Conservation (phyloP, 2,113 vertebrate species). For the Rhinolophus sinicus region DNA sequence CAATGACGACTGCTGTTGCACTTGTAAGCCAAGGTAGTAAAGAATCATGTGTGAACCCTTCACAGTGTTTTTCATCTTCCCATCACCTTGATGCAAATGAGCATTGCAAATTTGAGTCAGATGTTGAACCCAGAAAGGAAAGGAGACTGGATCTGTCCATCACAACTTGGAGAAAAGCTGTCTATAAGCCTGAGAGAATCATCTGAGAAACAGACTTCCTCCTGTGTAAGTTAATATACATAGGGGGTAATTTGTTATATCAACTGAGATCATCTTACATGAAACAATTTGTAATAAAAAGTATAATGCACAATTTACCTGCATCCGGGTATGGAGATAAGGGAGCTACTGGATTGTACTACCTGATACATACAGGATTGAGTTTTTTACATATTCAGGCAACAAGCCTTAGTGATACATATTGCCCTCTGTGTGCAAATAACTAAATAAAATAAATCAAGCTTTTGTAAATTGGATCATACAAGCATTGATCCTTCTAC, state of each 20-base stretch:
- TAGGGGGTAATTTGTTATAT: not conserved
- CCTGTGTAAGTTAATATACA: not conserved
- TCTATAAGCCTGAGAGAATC: not conserved
- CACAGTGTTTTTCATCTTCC: not conserved
- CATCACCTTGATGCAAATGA: not conserved
- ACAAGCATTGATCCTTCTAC: not conserved
- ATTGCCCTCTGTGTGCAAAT: not conserved
- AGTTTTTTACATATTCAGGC: not conserved
- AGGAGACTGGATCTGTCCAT: not conserved
- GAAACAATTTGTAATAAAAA: constrained; percentile 1
- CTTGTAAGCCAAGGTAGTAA: not conserved
- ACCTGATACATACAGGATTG: not conserved
- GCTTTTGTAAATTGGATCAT: not conserved
- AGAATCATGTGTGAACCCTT: not conserved
- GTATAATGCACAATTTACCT: not conserved
- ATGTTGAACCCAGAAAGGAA: not conserved
- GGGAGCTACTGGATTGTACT: not conserved
- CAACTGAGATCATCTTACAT: not conserved
- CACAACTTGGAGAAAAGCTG: not conserved
- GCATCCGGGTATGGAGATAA: not conserved
- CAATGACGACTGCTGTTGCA: not conserved
- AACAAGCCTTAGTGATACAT: not conserved
- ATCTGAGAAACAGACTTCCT: not conserved
- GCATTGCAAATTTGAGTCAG: not conserved
- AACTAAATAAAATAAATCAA: not conserved